Base-by-base conservation (phyloP, 2,888 invertebrate genomes). In the Girardia tigrina region DNA sequence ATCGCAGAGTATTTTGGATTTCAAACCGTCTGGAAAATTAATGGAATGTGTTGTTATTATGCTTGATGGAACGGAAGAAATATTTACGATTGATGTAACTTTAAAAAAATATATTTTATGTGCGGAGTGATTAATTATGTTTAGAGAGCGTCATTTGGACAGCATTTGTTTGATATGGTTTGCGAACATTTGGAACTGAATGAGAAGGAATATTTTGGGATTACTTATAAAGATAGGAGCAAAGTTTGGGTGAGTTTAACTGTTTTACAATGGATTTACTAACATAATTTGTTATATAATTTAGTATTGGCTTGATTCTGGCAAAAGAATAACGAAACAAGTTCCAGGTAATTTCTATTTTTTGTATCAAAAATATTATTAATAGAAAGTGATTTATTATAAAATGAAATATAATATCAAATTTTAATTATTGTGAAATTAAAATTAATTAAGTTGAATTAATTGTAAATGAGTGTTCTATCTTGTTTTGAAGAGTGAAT, bases 191-290 rank as follows among this genome's bases (percentile, higher is more conserved):
- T 76, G 12, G 29, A 69, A 4, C 27, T 76, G 4, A 28, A 23
- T 2, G 76, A 76, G 42, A 26, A n/a, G 4, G 73, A 76, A 70
- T 76, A 75, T 76, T 76, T 76, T 29, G 76, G 76, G 4, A 70
- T 76, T 26, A 71, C 76, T 2, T 76, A 70, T 76, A 28, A 70
- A 28, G 75, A 76, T 42, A 8, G 42, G 16, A 26, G 42, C 20
- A 76, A 76, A 27, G 42, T 74, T 76, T 76, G 76, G 76, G 76
- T 76, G 23, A 76, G 42, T 29, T 8, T 42, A 72, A 29, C 23
- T 56, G 23, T 16, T 6, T 26, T 70, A n/a, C 70, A 26, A 12
- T 12, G 26, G 72, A 8, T 6, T 56, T 70, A 70, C 4, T 26
- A 8, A 27, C 2, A 42, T 8, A 16, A 36, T n/a, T 29, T 42